These are phyloP conservation scores for Drosophila littoralis DNA, from an alignment of 1,140 invertebrate species.

Conservation along the genomic window DNA sequence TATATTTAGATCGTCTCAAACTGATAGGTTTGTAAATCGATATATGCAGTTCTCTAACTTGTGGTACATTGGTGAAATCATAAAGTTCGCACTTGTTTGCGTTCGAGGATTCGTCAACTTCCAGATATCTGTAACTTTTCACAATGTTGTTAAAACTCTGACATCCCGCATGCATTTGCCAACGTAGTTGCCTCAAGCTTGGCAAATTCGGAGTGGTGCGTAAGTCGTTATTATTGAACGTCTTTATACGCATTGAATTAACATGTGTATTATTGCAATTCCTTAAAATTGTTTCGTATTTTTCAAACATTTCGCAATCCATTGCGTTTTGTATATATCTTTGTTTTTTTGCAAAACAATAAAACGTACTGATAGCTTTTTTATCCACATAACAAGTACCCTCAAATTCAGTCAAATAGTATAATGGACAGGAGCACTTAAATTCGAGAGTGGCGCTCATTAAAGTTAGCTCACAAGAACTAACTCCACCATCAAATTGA, in stretches of 20 bases:
- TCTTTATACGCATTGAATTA: neutral
- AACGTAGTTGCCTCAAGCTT: neutral
- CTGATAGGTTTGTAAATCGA: neutral
- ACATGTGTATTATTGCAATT: neutral
- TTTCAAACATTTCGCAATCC: neutral
- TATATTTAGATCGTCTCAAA: too few relatives aligned
- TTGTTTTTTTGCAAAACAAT: neutral
- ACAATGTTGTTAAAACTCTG: neutral
- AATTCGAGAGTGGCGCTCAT: neutral
- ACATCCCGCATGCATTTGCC: neutral
- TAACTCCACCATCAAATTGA: neutral
- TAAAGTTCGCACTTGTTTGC: neutral
- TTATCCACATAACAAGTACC: neutral
- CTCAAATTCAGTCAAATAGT: neutral
- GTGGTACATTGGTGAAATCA: neutral
- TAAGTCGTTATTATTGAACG: neutral
- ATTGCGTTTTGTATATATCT: neutral
- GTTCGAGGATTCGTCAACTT: neutral
- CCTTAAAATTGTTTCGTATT: constrained; percentile 1
- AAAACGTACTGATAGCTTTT: neutral
- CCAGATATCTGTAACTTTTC: neutral
- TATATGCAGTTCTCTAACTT: neutral
- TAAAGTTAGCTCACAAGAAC: neutral
- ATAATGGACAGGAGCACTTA: neutral
- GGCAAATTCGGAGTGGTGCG: neutral